These are phyloP conservation scores for Volucella inflata DNA, from an alignment of 2,888 invertebrate species.

Conservation along the genomic window DNA sequence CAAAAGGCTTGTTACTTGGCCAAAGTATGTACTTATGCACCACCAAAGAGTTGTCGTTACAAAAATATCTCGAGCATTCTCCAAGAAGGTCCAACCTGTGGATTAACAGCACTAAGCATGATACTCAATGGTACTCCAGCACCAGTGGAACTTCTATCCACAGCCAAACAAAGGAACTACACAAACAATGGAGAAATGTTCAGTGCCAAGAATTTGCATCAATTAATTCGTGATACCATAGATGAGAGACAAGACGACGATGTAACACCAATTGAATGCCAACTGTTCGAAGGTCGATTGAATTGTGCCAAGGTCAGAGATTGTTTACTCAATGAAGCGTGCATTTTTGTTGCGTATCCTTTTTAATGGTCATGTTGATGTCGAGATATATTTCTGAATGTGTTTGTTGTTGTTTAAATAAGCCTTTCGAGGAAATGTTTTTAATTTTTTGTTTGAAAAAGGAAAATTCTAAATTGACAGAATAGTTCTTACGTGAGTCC, in stretches of 20 bases:
- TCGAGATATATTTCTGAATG: not conserved
- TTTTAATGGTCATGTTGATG: constrained; percentile 76
- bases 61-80: constrained; percentile 80
- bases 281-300: constrained; percentile 83
- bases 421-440: not conserved
- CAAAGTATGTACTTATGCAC: constrained; percentile 84
- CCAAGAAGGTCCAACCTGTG: constrained; percentile 90
- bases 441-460: not conserved
- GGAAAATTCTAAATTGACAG: not conserved
- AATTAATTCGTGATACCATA: constrained; percentile 80
- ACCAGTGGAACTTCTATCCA: constrained; percentile 86
- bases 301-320: constrained; percentile 83
- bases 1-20: constrained; percentile 86
- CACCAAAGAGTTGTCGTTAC: constrained; percentile 85
- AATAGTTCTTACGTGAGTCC: not conserved
- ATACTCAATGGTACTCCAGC: constrained; percentile 86
- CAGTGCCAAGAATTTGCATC: constrained; percentile 89
- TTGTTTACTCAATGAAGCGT: constrained; percentile 82
- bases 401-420: not conserved
- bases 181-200: constrained; percentile 96
- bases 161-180: constrained; percentile 87
- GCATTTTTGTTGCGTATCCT: constrained; percentile 85
- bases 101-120: constrained; percentile 94
- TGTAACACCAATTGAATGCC: constrained; percentile 74
- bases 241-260: constrained; percentile 28